Conservation (phyloP, 2,888 invertebrate species). For the Yponomeuta malinellus region DNA sequence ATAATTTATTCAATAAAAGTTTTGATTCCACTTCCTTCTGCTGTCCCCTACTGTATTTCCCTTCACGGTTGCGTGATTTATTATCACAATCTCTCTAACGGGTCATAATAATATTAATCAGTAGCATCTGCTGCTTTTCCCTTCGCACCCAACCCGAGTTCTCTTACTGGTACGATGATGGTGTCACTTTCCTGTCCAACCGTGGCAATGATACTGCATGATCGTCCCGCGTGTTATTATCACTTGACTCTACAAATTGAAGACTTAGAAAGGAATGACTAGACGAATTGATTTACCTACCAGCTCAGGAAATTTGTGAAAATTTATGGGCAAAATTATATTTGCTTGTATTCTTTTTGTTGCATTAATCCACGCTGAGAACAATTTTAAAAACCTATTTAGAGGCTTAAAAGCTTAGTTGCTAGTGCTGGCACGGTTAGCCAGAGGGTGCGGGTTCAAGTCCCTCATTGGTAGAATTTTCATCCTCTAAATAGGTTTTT, state of each 20-base stretch:
- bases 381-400: no score
- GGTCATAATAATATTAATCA: neutral
- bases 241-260: slow-evolving; percentile 1
- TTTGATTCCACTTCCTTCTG: neutral
- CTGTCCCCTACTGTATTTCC: neutral
- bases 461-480: no score
- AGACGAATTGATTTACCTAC: neutral
- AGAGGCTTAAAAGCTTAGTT: no score
- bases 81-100: neutral
- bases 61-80: neutral
- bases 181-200: neutral
- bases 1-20: no score
- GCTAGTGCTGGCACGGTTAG: no score
- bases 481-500: no score
- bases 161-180: neutral
- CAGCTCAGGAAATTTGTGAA: neutral
- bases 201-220: neutral
- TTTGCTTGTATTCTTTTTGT: no score
- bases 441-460: no score
- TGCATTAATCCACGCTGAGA: no score
- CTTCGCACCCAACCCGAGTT: neutral
- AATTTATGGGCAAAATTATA: no score
- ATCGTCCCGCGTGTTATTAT: neutral
- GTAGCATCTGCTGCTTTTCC: neutral
- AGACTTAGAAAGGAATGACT: neutral